Base-by-base conservation (phyloP, 2,113 vertebrate species). In the Siniperca knerii region DNA sequence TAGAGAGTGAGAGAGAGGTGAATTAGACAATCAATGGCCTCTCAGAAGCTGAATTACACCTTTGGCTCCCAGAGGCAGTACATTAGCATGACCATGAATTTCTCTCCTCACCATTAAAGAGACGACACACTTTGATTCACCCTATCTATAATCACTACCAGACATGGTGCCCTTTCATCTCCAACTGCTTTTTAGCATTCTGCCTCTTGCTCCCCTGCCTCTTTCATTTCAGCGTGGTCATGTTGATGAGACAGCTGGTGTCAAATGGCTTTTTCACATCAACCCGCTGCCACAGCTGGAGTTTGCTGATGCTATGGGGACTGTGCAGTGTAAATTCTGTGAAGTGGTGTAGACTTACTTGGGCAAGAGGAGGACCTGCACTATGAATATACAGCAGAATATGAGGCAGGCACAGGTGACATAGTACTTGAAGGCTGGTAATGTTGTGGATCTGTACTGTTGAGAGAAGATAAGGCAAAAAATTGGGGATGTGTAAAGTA, bases 401-500 rank as follows among this genome's bases (percentile, higher is more conserved):
- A 99, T 99, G 90, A 99, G 96, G 85, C 97, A 99, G 68, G 98
- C 98, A 25, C 98, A 99, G 76, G 98, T 98, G 91, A 99, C 96
- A 2, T 99, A 99, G 87, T 98, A 99, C 93, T 99, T 99, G 96
- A 99, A 99, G 5, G 97, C 97, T 7, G 98, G 98, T 83, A 99
- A 93, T 0, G 97, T 97, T 0, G 97, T 99, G 84, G 97, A 97
- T 95, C 98, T 96, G 91, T 99, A 99, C 98, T 99, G 89, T 86
- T 92, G 87, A 87, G 83, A 90, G 72, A 78, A 65, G 65, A 77
- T 0, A 62, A 50, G 52, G 33, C 2, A 48, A 50, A 23, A 71
- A 29, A n/a, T 23, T 46, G 15, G 18, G 25, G 11, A 48, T 40
- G 12, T 75, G 50, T 7, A 15, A 23, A 0, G 3, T 13, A 76